Conservation (phyloP, 2,113 vertebrate species). For the Orientallactaga bullata region DNA sequence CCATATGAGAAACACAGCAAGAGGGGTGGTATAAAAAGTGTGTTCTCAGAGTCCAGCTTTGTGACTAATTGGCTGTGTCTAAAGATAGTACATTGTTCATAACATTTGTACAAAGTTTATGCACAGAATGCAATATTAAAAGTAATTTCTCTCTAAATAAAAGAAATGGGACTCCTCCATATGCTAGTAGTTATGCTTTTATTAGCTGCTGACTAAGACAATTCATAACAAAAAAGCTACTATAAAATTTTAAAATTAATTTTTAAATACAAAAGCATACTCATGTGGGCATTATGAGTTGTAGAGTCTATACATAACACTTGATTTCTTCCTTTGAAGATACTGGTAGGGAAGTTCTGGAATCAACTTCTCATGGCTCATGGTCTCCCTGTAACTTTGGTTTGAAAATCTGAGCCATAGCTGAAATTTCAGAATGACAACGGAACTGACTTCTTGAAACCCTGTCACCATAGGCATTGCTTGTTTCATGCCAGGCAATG, state of each 20-base stretch:
- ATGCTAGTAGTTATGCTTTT: slow-evolving; percentile 47
- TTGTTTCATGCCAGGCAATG: not conserved
- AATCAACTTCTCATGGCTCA: not conserved
- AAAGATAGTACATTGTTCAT: slow-evolving; percentile 37
- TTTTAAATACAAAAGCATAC: not conserved
- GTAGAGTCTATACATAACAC: not conserved
- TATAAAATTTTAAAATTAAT: not conserved
- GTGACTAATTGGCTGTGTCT: not conserved
- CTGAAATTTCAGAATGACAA: slow-evolving; percentile 3
- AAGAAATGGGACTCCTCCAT: not conserved
- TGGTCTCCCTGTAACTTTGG: not conserved
- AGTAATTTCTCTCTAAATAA: slow-evolving; percentile 39
- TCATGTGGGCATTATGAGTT: not conserved
- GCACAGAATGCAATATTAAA: not conserved
- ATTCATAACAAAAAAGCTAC: not conserved
- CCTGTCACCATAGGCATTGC: not conserved
- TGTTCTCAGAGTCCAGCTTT: not conserved
- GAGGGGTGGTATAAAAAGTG: not conserved
- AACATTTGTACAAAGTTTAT: slow-evolving; percentile 17
- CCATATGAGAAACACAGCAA: not conserved
- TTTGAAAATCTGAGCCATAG: slow-evolving; percentile 36
- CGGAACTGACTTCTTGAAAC: not conserved
- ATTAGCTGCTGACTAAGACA: slow-evolving; percentile 28
- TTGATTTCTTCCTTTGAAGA: slow-evolving; percentile 20
- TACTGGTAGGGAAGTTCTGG: not conserved